Evolutionary conservation across 2,888 invertebrate genomes (phyloP).

Genomic region (Nudaria mundana): DNA sequence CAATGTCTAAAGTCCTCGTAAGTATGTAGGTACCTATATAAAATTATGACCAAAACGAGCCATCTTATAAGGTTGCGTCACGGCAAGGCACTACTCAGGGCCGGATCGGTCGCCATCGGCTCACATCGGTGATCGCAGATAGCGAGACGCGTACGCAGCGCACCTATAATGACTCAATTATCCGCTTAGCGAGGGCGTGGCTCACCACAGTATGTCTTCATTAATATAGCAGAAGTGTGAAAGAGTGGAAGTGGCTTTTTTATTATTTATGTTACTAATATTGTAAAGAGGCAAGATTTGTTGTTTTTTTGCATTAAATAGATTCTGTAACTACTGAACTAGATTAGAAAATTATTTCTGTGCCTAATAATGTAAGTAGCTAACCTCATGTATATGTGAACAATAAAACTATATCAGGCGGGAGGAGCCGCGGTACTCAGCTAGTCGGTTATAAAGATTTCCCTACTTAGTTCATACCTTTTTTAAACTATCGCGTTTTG

Average conservation of each 20-base stretch:
- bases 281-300: too few relatives aligned
- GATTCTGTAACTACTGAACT: neutral
- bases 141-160: slow-evolving; percentile 63
- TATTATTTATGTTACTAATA: neutral
- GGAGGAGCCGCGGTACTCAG: too few relatives aligned
- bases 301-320: neutral
- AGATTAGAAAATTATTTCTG: too few relatives aligned
- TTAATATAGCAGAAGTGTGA: slow-evolving; percentile 45
- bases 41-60: slow-evolving; percentile 4
- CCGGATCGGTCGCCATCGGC: slow-evolving; percentile 49
- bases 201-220: slow-evolving; percentile 71
- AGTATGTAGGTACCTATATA: slow-evolving; percentile 10
- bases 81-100: slow-evolving; percentile 44
- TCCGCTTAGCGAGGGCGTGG: slow-evolving; percentile 77
- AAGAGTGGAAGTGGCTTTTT: slow-evolving; percentile 37
- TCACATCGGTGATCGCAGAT: slow-evolving; percentile 49
- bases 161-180: slow-evolving; percentile 80
- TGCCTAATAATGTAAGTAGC: too few relatives aligned
- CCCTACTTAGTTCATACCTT: too few relatives aligned
- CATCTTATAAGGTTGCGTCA: slow-evolving; percentile 15
- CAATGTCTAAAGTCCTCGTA: slow-evolving; percentile 1
- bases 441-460: too few relatives aligned
- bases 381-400: too few relatives aligned
- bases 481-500: too few relatives aligned
- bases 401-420: too few relatives aligned